Evolutionary conservation across 2,888 invertebrate species (phyloP).

Genomic region (Melanophora roralis): DNA sequence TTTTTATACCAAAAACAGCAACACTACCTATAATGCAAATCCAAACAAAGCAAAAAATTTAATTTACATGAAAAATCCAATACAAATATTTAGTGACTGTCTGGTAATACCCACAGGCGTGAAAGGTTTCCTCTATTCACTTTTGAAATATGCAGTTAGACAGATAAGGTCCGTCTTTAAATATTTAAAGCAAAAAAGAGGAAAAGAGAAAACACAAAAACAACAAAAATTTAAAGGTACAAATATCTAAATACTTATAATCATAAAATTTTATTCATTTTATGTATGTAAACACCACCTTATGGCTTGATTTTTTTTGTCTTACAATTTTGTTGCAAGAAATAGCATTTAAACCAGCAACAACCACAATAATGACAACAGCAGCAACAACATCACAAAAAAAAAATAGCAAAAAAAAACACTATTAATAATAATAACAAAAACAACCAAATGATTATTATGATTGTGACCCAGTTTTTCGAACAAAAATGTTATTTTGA

Average conservation of each 20-base stretch:
- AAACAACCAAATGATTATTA: constrained; percentile 47
- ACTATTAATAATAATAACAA: constrained; percentile 1
- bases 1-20: too few species aligned
- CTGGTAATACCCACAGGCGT: constrained; percentile 57
- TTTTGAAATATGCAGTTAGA: constrained; percentile 15
- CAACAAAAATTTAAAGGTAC: too few species aligned
- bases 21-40: neutral
- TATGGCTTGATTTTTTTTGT: constrained; percentile 27
- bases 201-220: neutral
- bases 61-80: neutral
- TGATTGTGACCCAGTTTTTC: constrained; percentile 61
- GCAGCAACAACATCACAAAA: neutral
- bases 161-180: constrained; percentile 30
- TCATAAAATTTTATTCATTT: constrained; percentile 42
- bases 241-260: constrained; percentile 24
- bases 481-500: constrained; percentile 58
- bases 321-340: constrained; percentile 31
- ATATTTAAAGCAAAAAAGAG: constrained; percentile 6
- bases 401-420: constrained; percentile 3
- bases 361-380: neutral
- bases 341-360: constrained; percentile 14
- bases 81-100: constrained; percentile 43
- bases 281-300: constrained; percentile 49
- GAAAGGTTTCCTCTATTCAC: constrained; percentile 58
- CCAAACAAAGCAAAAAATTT: neutral